Percentiles rank a stretch among this genome's conserved stretches.
These are phyloP conservation scores for Rousettus leschenaultii DNA, from an alignment of 2,113 vertebrate genomes.

Conservation along the genomic window DNA sequence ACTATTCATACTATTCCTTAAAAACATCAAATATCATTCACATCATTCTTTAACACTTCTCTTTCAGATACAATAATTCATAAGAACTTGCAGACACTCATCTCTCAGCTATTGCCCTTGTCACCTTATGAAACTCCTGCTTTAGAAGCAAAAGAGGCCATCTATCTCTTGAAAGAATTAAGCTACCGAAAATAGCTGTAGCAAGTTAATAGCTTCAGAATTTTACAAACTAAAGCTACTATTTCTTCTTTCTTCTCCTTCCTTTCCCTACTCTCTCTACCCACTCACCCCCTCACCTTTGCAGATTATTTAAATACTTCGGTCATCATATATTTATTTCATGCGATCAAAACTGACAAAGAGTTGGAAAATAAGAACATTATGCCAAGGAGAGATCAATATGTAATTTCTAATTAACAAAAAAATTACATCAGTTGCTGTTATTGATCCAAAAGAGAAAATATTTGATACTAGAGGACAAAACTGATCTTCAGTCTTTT, in stretches of 20 bases:
- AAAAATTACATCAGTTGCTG: not conserved
- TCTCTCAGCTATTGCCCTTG: slow-evolving; percentile 82
- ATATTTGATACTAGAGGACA: not conserved
- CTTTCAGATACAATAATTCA: slow-evolving; percentile 80
- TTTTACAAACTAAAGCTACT: not conserved
- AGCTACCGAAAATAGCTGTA: not conserved
- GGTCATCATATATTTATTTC: not conserved
- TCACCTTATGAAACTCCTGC: slow-evolving; percentile 63
- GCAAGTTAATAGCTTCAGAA: not conserved
- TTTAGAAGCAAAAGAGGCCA: slow-evolving; percentile 62
- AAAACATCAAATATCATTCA: slow-evolving; percentile 82
- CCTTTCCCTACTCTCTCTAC: not conserved
- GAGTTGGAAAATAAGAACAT: not conserved
- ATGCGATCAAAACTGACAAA: not conserved
- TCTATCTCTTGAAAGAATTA: not conserved
- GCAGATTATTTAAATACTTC: not conserved
- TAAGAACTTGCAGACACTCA: slow-evolving; percentile 82
- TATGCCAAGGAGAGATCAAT: not conserved
- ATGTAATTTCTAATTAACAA: not conserved
- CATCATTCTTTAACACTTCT: slow-evolving; percentile 82
- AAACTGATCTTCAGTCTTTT: not conserved
- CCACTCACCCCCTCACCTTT: not conserved
- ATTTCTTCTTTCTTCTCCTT: not conserved
- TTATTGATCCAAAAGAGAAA: not conserved
- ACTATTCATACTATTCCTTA: slow-evolving; percentile 79